Conservation (phyloP, 2,113 vertebrate species). For the Podocnemis expansa region DNA sequence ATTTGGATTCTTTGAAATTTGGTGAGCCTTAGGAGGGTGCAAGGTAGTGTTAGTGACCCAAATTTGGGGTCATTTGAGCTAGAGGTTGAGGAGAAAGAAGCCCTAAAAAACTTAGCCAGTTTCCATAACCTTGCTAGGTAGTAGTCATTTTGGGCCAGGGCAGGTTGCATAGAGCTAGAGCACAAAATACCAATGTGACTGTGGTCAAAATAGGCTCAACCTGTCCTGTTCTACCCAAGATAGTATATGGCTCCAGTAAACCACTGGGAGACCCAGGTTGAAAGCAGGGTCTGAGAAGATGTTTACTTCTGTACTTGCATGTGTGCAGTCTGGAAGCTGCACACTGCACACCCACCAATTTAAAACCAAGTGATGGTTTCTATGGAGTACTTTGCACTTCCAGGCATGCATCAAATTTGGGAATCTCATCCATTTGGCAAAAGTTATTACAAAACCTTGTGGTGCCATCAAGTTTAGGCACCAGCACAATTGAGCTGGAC, state of each 20-base stretch:
- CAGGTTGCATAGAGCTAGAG: background rate
- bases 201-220: background rate
- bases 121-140: background rate
- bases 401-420: too few species aligned
- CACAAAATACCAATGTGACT: background rate
- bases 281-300: background rate
- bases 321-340: background rate
- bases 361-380: background rate
- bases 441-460: too few species aligned
- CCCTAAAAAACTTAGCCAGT: background rate
- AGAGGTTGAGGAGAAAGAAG: background rate
- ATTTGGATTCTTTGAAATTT: background rate
- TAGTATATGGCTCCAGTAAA: background rate
- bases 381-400: background rate
- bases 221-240: background rate
- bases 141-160: background rate
- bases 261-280: background rate
- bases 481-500: too few species aligned
- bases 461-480: too few species aligned
- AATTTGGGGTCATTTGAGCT: background rate
- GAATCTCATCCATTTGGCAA: too few species aligned
- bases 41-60: background rate
- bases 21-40: background rate
- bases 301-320: background rate
- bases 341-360: background rate